phyloP scores from a whole-genome alignment of 2,113 vertebrate species.

The Apistogramma diplotaenia region DNA sequence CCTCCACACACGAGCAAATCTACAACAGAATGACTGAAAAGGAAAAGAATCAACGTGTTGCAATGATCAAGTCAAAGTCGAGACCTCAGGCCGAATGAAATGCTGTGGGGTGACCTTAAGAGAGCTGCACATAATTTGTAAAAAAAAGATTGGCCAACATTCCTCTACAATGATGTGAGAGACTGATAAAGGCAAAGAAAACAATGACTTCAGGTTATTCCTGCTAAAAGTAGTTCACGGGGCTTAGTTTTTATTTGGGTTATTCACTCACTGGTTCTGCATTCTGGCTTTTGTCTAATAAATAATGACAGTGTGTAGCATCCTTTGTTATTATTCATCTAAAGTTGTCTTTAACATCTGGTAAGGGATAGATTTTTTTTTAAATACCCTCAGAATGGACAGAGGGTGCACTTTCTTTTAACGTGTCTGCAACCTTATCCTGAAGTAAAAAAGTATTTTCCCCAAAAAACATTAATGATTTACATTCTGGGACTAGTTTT shows the following conservation, averaged over 20 bases:
- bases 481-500: neutral
- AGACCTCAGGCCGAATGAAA: neutral
- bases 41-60: neutral
- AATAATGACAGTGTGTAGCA: neutral
- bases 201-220: neutral
- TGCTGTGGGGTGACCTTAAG: neutral
- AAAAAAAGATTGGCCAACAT: neutral
- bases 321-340: neutral
- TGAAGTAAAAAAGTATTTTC: neutral
- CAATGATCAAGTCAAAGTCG: neutral
- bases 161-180: neutral
- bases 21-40: too few relatives aligned
- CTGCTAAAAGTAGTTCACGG: neutral
- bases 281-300: neutral
- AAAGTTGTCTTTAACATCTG: neutral
- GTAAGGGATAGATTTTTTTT: neutral
- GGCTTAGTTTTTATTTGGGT: too few relatives aligned
- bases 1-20: too few relatives aligned
- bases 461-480: neutral
- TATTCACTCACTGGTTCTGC: neutral
- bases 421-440: neutral
- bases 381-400: neutral
- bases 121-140: neutral
- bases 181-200: neutral
- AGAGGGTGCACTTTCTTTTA: neutral